These are phyloP conservation scores for Phengaris arion DNA, from an alignment of 2,888 invertebrate genomes.

Conservation along the genomic window DNA sequence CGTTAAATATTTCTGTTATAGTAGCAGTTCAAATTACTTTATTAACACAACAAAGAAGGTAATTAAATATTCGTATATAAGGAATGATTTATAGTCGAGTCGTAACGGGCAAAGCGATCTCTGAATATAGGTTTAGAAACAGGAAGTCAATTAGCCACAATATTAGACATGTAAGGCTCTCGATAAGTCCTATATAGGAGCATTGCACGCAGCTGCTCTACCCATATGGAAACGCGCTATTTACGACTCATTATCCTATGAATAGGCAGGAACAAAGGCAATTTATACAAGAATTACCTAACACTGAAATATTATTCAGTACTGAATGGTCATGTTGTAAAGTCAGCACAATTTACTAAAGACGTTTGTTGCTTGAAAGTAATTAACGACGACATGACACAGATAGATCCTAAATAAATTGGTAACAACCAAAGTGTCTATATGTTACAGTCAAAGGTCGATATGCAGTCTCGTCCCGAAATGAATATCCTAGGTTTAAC, in stretches of 20 bases:
- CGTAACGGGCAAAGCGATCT: background rate
- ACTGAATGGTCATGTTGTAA: background rate
- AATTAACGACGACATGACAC: background rate
- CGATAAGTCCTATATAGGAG: conserved; percentile 26
- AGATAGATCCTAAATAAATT: background rate
- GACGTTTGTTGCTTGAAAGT: background rate
- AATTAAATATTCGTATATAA: background rate
- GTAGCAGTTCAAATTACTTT: background rate
- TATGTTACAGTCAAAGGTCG: too few species aligned
- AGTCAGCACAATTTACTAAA: background rate
- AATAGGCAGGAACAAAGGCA: conserved; percentile 18
- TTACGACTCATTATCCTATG: conserved; percentile 21
- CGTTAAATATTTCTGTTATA: background rate
- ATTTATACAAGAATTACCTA: conserved; percentile 4
- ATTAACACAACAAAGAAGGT: background rate
- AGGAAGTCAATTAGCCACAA: conserved; percentile 27
- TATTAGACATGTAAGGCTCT: conserved; percentile 25
- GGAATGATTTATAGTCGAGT: conserved; percentile 1
- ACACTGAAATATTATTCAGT: conserved; percentile 8
- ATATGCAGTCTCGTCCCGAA: too few species aligned
- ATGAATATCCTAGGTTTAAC: too few species aligned
- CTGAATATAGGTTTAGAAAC: conserved; percentile 23
- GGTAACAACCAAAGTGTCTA: background rate
- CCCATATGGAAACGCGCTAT: conserved; percentile 23
- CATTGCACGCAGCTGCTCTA: conserved; percentile 25